Base-by-base conservation (phyloP, 2,113 vertebrate species). In the Chamaea fasciata region DNA sequence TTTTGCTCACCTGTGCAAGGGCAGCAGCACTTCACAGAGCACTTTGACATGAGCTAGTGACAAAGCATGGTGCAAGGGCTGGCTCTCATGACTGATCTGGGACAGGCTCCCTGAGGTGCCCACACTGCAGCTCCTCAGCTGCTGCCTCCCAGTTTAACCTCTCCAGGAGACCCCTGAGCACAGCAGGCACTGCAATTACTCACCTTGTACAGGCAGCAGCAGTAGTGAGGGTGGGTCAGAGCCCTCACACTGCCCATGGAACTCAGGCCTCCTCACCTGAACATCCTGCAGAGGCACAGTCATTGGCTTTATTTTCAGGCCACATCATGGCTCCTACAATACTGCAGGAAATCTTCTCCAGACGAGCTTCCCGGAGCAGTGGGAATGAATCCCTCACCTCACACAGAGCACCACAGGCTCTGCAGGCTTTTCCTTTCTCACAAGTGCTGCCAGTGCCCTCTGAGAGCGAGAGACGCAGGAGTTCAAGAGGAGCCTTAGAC, bases 241-340 rank as follows among this genome's bases (percentile, higher is more conserved):
- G 57, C n/a, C 71, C 68, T 80, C 70, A 13, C 49, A 11, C 22
- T 3, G 16, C 70, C 65, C 55, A 1, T 11, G 39, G 75, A 71
- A 14, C 42, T 2, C 2, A 0, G 27, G 2, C 11, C 41, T 31
- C 55, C 39, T 67, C 73, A 44, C 89, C 22, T 35, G 3, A 5
- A 1, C 33, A 31, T 55, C 60, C 41, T 26, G 7, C 7, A 6
- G 30, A 81, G 44, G 8, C 37, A 13, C 13, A n/a, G 20, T 3
- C 70, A 11, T 1, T 22, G 14, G 1, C 0, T 57, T 77, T 37
- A 3, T 56, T 79, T 56, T 35, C 50, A 59, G 26, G 30, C 7
- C 8, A 35, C 8, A 0, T 11, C 30, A 37, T 15, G 16, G 19
- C 15, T 67, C 21, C 56, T 46, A 30, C 4, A 55, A 7, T 1